Evolutionary conservation across 2,113 vertebrate genomes (phyloP), one percentile per base, ranked within the genome.

Genomic region (Tamias sibiricus): DNA sequence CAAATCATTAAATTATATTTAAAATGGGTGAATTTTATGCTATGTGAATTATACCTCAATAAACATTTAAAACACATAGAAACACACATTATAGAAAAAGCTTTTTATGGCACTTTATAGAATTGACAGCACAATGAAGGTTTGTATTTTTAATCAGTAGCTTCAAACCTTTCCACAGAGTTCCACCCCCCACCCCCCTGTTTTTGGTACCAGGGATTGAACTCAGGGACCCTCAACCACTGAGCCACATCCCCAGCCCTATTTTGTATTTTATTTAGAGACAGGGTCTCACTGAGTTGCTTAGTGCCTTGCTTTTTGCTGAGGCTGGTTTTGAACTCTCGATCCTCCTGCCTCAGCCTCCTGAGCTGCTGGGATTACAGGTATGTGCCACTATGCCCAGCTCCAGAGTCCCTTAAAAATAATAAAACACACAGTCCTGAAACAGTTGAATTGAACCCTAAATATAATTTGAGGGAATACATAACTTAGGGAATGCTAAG

Each of bases 41-140:
- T 30, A 87, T 87, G 16, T 75, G 84, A 94, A 85, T 66, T 88
- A 68, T 68, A 87, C 35, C 28, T 92, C 24, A 84, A 82, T 85
- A 89, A 68, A 26, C 11, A 69, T 74, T 93, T 86, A 19, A 89
- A 86, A 94, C 47, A 19, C 57, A 87, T 1, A 66, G 49, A 96
- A 81, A 93, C 17, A 76, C 81, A 66, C 4, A 22, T 64, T 76
- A 54, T 44, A 16, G 40, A 52, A 77, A 93, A 91, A 32, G n/a
- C 32, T 91, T 96, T 57, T 79, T 54, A 82, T 1, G 91, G 68
- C 52, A 74, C 49, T 82, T 91, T 87, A 84, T 28, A 85, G 89
- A 87, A 84, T 75, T 83, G 57, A 93, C 0, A 72, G 88, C 74
- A 77, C 62, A 84, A 47, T 52, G 59, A 96, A 71, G 28, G 14